A percentile compares a stretch with the other conserved stretches of the same genome.
Evolutionary conservation across 35 echinoderm and acorn worm species (phyloP).

Genomic region (Chiridota heheva): DNA sequence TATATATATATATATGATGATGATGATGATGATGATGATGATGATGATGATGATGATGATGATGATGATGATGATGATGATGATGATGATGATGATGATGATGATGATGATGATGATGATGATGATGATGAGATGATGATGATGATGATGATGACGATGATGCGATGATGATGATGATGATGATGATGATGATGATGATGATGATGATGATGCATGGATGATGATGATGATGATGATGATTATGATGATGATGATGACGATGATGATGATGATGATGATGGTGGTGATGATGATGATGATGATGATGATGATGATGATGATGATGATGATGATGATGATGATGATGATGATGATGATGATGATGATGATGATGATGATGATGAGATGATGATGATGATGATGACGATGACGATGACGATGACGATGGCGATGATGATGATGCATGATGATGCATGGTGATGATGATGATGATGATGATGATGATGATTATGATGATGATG

Average conservation of each 20-base stretch:
- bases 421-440: neutral
- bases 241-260: neutral
- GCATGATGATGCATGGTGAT: too few species aligned
- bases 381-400: constrained; percentile 10
- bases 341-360: neutral
- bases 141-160: neutral
- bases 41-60: constrained; percentile 1
- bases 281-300: constrained; percentile 2
- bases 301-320: constrained; percentile 7
- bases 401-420: neutral
- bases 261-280: constrained; percentile 3
- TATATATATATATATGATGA: neutral
- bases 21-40: neutral
- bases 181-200: neutral
- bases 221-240: too few species aligned
- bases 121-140: too few species aligned
- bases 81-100: constrained; percentile 7
- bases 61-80: neutral
- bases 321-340: constrained; percentile 1
- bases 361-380: too few species aligned
- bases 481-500: too few species aligned
- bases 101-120: constrained; percentile 6
- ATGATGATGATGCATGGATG: too few species aligned
- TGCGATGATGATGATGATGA: neutral
- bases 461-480: neutral